phyloP scores from a whole-genome alignment of 2,888 invertebrate genomes.

The Parnassius glacialis region DNA sequence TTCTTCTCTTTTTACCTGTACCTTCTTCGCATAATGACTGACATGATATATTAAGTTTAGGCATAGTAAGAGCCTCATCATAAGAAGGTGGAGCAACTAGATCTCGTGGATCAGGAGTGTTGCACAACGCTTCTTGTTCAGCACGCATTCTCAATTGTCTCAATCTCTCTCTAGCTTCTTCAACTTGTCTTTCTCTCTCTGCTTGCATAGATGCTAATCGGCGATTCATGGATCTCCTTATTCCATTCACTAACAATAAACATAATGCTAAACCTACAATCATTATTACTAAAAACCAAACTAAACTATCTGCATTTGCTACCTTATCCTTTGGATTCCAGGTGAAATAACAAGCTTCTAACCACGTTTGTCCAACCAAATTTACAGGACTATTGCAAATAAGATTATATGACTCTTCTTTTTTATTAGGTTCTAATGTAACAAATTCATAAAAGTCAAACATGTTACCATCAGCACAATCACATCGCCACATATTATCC shows the following conservation, averaged over 20 bases:
- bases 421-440: conserved; percentile 78
- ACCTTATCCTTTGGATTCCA: conserved; percentile 79
- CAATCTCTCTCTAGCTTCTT: conserved; percentile 80
- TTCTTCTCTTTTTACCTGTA: conserved; percentile 62
- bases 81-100: conserved; percentile 87
- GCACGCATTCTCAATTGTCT: conserved; percentile 76
- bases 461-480: conserved; percentile 83
- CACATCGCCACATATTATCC: conserved; percentile 90
- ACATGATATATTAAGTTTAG: conserved; percentile 83
- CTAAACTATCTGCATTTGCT: conserved; percentile 71
- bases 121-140: conserved; percentile 78
- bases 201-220: conserved; percentile 73
- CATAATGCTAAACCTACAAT: conserved; percentile 78
- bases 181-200: conserved; percentile 79
- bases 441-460: conserved; percentile 83
- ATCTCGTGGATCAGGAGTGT: conserved; percentile 86
- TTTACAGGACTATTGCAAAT: conserved; percentile 84
- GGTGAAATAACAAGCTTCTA: conserved; percentile 82
- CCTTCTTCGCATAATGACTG: conserved; percentile 77
- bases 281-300: conserved; percentile 81
- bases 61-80: conserved; percentile 88
- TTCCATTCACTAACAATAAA: conserved; percentile 75
- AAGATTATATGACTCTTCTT: conserved; percentile 72
- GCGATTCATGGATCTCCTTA: conserved; percentile 78
- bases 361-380: conserved; percentile 84